phyloP scores from a whole-genome alignment of 2,113 vertebrate species.

The Lasiurus cinereus region DNA sequence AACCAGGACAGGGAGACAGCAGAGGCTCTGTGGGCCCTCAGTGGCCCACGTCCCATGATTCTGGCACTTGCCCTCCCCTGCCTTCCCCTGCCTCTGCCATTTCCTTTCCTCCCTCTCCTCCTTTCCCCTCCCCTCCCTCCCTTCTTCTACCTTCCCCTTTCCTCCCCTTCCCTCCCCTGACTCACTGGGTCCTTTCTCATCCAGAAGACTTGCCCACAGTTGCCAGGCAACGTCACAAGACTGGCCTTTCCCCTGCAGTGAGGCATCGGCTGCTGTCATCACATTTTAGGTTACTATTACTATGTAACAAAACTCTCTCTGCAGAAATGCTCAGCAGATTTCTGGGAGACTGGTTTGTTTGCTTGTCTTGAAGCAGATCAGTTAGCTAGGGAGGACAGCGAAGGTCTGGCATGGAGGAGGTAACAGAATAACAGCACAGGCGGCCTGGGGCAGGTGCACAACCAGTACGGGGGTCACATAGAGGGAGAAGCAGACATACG shows the following conservation, averaged over 20 bases:
- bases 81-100: background rate
- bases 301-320: constrained; percentile 45
- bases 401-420: background rate
- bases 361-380: constrained; percentile 29
- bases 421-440: background rate
- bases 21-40: background rate
- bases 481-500: background rate
- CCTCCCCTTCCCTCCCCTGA: background rate
- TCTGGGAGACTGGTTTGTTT: constrained; percentile 61
- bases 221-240: constrained; percentile 60
- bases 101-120: too few relatives aligned
- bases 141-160: too few relatives aligned
- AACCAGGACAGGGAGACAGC: background rate
- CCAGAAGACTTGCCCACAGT: background rate
- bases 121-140: too few relatives aligned
- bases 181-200: background rate
- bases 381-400: background rate
- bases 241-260: background rate
- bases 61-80: background rate
- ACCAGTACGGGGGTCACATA: background rate
- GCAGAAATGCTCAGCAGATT: constrained; percentile 45
- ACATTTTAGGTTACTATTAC: constrained; percentile 51
- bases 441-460: background rate
- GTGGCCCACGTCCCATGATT: background rate
- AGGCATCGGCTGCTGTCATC: background rate